Conservation (phyloP, 2,888 invertebrate genomes). For the Mythimna vitellina region DNA sequence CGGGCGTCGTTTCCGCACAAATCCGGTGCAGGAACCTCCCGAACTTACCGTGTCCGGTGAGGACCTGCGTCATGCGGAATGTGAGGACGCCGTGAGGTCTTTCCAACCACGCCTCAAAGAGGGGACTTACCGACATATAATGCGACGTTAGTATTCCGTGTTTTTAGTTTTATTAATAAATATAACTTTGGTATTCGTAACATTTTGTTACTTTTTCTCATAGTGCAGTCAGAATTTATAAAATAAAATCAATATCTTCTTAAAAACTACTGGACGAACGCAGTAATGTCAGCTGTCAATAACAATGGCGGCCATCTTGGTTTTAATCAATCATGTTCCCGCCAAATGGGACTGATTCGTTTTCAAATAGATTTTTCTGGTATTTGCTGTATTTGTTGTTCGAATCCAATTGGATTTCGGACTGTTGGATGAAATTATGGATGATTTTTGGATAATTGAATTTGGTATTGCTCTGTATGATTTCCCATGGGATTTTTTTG, state of each 20-base stretch:
- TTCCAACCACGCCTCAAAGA: no score
- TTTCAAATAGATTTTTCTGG: slow-evolving; percentile 55
- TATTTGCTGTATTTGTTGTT: slow-evolving; percentile 41
- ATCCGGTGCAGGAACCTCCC: no score
- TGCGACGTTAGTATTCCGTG: not conserved
- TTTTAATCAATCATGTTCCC: slow-evolving; percentile 70
- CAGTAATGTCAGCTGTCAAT: slow-evolving; percentile 54
- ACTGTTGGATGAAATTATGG: slow-evolving; percentile 28
- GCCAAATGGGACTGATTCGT: slow-evolving; percentile 61
- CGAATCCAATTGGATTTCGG: slow-evolving; percentile 39
- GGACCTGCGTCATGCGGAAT: no score
- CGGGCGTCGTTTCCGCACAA: no score
- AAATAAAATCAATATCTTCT: slow-evolving; percentile 18
- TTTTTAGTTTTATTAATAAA: not conserved
- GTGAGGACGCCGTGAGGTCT: no score
- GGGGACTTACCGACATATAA: no score
- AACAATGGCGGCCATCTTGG: slow-evolving; percentile 66
- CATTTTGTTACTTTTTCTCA: not conserved
- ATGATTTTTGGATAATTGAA: slow-evolving; percentile 26
- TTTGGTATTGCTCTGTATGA: slow-evolving; percentile 9
- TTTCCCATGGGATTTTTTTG: slow-evolving; percentile 27
- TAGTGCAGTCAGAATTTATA: slow-evolving; percentile 3
- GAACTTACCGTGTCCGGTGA: no score
- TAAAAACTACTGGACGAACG: slow-evolving; percentile 26
- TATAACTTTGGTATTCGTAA: no score